A percentile compares a stretch with the other conserved stretches of the same genome.
Conservation (phyloP, 2,797 vertebrate species). For the Peromyscus eremicus region DNA sequence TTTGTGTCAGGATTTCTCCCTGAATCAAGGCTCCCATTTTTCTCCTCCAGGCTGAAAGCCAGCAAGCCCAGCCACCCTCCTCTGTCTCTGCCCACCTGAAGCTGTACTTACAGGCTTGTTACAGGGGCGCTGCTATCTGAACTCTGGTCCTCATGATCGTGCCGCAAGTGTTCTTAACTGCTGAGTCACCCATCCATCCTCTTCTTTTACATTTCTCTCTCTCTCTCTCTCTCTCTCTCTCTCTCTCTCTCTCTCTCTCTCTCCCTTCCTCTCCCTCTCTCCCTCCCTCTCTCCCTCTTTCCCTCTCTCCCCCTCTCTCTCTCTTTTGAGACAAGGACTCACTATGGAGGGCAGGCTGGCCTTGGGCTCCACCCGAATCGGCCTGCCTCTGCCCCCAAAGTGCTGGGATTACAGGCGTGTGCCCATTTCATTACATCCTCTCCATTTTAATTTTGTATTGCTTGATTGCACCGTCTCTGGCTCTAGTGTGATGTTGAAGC, state of each 20-base stretch:
- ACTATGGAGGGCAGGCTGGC: neutral
- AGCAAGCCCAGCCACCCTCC: neutral
- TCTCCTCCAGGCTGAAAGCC: neutral
- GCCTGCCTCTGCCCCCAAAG: neutral
- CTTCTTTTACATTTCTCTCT: neutral
- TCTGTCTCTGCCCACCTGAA: neutral
- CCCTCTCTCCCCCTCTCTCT: too few species aligned
- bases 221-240: neutral
- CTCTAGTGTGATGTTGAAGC: neutral
- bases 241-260: neutral
- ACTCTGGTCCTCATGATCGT: neutral
- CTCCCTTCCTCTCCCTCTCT: neutral
- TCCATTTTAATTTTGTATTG: slow-evolving; percentile 33
- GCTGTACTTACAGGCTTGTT: neutral
- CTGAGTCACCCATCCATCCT: too few species aligned
- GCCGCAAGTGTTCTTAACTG: neutral
- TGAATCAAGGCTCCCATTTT: neutral
- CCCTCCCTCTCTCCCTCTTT: neutral
- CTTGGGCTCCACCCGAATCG: neutral
- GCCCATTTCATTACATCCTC: neutral
- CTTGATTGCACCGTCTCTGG: neutral
- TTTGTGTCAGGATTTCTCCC: neutral
- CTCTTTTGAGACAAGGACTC: neutral
- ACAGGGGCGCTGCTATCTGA: neutral
- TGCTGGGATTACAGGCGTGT: neutral